These are phyloP conservation scores for Sciurus vulgaris DNA, from an alignment of 2,797 vertebrate genomes.

Conservation along the genomic window DNA sequence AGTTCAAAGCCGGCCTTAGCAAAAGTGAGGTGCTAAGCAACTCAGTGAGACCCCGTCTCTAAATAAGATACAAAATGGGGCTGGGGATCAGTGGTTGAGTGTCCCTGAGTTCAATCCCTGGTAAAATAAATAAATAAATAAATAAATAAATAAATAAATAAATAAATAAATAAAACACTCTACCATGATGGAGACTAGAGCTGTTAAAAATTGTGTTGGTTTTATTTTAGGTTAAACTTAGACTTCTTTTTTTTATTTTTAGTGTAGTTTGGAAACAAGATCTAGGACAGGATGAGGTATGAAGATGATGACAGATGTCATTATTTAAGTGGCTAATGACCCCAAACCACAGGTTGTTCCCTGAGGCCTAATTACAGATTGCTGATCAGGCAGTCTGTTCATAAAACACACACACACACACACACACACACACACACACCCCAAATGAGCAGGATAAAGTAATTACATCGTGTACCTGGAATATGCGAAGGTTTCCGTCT, in stretches of 20 bases:
- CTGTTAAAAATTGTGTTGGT: neutral
- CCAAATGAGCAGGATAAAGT: conserved; percentile 10
- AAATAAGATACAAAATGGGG: too few relatives aligned
- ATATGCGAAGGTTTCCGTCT: neutral
- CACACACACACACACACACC: neutral
- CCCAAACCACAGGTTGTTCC: conserved; percentile 28
- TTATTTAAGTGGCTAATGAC: conserved; percentile 55
- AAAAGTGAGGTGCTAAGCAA: too few relatives aligned
- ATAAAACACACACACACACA: neutral
- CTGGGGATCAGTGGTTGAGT: too few relatives aligned
- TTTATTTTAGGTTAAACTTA: conserved; percentile 19
- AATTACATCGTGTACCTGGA: neutral
- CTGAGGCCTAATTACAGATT: conserved; percentile 35
- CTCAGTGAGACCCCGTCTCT: too few relatives aligned
- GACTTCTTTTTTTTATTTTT: conserved; percentile 15
- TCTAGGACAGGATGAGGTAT: conserved; percentile 47
- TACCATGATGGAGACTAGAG: neutral
- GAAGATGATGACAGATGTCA: conserved; percentile 55
- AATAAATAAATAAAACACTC: neutral
- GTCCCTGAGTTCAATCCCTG: too few relatives aligned
- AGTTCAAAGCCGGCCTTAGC: too few relatives aligned
- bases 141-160: too few relatives aligned
- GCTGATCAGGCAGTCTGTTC: neutral
- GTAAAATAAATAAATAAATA: too few relatives aligned
- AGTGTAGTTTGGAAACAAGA: conserved; percentile 59